Conservation (phyloP, 2,888 invertebrate genomes). For the Cremastinae sp. region DNA sequence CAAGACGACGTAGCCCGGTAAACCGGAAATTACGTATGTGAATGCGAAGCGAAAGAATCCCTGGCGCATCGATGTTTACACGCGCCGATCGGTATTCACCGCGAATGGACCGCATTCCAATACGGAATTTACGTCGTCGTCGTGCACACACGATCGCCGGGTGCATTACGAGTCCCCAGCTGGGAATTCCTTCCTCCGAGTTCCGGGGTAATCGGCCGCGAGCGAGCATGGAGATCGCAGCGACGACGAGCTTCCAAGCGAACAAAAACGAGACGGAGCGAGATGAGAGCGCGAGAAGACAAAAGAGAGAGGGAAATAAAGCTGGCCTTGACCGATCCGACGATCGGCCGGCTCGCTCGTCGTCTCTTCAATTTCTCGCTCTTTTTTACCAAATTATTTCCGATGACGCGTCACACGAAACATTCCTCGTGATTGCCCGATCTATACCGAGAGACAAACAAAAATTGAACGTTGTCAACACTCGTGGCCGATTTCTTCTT, state of each 20-base stretch:
- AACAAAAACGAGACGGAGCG: conserved; percentile 20
- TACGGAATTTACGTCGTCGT: conserved; percentile 27
- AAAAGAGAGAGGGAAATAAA: too few species aligned
- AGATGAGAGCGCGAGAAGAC: conserved; percentile 32
- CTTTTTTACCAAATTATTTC: background rate
- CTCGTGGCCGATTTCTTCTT: too few species aligned
- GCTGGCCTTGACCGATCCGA: conserved; percentile 59
- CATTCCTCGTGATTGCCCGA: too few species aligned
- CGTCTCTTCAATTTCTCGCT: background rate
- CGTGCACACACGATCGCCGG: conserved; percentile 14
- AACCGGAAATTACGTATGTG: conserved; percentile 16
- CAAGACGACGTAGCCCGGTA: too few species aligned
- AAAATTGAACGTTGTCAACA: too few species aligned
- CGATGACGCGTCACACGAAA: too few species aligned
- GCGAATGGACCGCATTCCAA: conserved; percentile 49
- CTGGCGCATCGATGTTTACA: too few species aligned
- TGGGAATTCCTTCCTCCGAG: conserved; percentile 29
- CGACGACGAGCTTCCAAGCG: background rate
- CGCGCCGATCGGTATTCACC: background rate
- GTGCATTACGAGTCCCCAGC: conserved; percentile 39
- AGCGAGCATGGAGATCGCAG: conserved; percentile 9
- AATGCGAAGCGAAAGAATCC: background rate
- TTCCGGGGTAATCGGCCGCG: conserved; percentile 61
- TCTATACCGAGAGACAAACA: too few species aligned
- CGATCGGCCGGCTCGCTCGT: conserved; percentile 3